Evolutionary conservation across 2,888 invertebrate genomes (phyloP), one percentile per base, ranked within the genome.

Genomic region (Drosophila meridiana): DNA sequence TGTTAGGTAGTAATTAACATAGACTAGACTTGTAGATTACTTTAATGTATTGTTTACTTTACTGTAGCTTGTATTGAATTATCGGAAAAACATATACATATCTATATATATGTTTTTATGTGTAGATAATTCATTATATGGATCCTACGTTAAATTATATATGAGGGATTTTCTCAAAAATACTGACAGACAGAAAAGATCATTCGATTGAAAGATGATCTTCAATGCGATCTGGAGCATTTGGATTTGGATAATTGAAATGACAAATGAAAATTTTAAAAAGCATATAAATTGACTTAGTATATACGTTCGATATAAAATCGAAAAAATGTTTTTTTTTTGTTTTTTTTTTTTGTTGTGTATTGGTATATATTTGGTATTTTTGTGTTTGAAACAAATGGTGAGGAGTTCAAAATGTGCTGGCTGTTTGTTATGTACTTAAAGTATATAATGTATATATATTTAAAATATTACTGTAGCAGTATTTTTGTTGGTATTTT

Each of bases 181-280:
- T 50, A 52, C 52, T 67, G 68, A 53, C 52, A 68, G 43, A 69
- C 68, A 53, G 56, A 20, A 43, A 36, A 67, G 43, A 57, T 67
- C 50, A 58, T 38, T 57, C 40, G 28, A 4, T 14, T 38, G 11
- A 42, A 64, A 34, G 45, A 53, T 40, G 40, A 53, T 55, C 65
- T 55, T 48, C 26, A 47, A 34, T 36, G 20, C 26, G 30, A 61
- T 61, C 43, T 45, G 53, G 50, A 70, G 57, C 53, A 53, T 32
- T 42, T 38, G 26, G 47, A 45, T 53, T 65, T 68, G 28, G 34
- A 50, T 53, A 59, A 63, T 77, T 55, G 32, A 60, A 62, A 78
- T 78, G 77, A 71, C 62, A 78, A 78, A 78, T 78, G 52, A 78
- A 56, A 78, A 78, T 68, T 68, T 65, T 78, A 78, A 78, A 75